Conservation (phyloP, 2,888 invertebrate genomes). For the Elysia crispata region DNA sequence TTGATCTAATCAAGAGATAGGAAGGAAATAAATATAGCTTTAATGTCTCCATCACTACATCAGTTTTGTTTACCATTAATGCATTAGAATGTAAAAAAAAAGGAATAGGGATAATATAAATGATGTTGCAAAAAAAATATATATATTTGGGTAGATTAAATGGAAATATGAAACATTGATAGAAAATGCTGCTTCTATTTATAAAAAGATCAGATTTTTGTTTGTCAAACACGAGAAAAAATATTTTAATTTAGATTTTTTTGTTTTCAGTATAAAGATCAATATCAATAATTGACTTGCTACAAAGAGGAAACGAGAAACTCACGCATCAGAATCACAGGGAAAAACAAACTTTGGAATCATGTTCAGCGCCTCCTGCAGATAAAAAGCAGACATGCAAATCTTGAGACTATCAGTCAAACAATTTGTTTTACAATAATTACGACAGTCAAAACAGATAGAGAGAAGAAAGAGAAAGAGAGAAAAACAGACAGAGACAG, state of each 20-base stretch:
- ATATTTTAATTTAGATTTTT: too few relatives aligned
- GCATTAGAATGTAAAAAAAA: too few relatives aligned
- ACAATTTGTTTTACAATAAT: not conserved
- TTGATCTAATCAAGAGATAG: conserved; percentile 73
- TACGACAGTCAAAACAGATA: too few relatives aligned
- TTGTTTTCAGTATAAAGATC: too few relatives aligned
- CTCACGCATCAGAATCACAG: conserved; percentile 86
- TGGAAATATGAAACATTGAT: too few relatives aligned
- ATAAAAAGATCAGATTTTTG: too few relatives aligned
- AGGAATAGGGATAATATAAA: too few relatives aligned
- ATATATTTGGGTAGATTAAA: too few relatives aligned
- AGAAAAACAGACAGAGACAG: not conserved
- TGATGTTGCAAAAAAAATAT: too few relatives aligned
- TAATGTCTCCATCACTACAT: not conserved
- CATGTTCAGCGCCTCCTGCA: conserved; percentile 86
- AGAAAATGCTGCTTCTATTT: too few relatives aligned
- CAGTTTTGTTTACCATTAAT: not conserved
- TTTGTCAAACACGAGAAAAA: too few relatives aligned
- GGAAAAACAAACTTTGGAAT: conserved; percentile 95
- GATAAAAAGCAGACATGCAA: conserved; percentile 42
- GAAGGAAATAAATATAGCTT: not conserved
- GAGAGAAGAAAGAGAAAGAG: not conserved
- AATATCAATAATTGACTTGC: not conserved
- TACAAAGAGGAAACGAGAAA: not conserved
- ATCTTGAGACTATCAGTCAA: not conserved